A percentile compares a stretch with the other conserved stretches of the same genome.
phyloP scores from a whole-genome alignment of 2,113 vertebrate genomes.

The Pygathrix nemaeus region DNA sequence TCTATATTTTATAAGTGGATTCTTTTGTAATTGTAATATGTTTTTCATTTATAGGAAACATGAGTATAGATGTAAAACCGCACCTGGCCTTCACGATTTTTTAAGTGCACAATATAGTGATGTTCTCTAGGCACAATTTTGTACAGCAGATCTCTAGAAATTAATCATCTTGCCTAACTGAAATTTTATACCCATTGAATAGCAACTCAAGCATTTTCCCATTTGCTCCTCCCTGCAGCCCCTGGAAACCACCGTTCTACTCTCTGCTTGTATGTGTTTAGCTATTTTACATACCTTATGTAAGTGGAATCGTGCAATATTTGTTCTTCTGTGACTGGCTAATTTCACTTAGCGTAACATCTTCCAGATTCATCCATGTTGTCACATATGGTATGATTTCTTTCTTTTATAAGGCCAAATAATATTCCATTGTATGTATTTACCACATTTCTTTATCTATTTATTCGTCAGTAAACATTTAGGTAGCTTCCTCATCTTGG shows the following conservation, averaged over 20 bases:
- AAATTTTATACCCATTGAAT: not conserved
- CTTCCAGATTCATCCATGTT: not conserved
- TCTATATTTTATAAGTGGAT: constrained; percentile 28
- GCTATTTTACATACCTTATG: not conserved
- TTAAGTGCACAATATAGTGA: not conserved
- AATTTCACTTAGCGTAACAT: not conserved
- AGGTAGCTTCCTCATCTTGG: not conserved
- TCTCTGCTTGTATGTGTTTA: not conserved
- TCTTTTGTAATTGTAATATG: not conserved
- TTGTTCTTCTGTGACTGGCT: not conserved
- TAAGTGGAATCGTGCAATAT: not conserved
- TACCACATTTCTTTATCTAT: not conserved
- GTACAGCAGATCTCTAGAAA: not conserved
- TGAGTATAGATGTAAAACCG: too few relatives aligned
- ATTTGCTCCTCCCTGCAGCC: not conserved
- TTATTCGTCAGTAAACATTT: not conserved
- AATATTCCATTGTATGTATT: not conserved
- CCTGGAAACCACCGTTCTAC: not conserved
- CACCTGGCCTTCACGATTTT: not conserved
- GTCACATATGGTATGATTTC: not conserved
- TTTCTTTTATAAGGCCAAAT: constrained; percentile 7
- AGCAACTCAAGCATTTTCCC: not conserved
- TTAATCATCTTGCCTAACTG: not conserved
- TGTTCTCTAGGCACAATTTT: not conserved
- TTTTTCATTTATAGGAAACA: constrained; percentile 12